Percentiles rank a stretch among this genome's conserved stretches.
phyloP scores from a whole-genome alignment of 2,888 invertebrate genomes.

The Halictus quadricinctus region DNA sequence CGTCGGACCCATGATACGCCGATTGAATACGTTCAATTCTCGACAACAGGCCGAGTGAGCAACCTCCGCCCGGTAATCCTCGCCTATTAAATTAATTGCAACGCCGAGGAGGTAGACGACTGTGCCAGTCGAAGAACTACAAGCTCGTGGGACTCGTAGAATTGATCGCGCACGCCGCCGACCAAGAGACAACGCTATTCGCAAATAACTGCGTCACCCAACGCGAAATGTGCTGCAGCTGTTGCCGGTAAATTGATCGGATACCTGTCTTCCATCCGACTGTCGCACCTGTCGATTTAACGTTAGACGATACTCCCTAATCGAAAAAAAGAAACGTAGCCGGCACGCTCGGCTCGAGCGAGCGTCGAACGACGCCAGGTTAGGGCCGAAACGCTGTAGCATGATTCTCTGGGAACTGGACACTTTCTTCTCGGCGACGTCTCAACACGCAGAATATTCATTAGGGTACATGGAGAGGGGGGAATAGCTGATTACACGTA shows the following conservation, averaged over 20 bases:
- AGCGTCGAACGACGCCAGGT: not conserved
- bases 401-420: not conserved
- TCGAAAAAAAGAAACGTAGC: not conserved
- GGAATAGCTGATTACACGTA: too few relatives aligned
- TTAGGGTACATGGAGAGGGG: too few relatives aligned
- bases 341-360: not conserved
- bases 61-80: constrained; percentile 44
- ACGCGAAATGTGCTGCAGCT: constrained; percentile 71
- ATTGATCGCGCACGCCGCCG: constrained; percentile 42
- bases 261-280: constrained; percentile 59
- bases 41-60: constrained; percentile 28
- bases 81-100: constrained; percentile 70
- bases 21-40: constrained; percentile 47
- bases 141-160: not conserved
- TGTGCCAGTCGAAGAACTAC: not conserved
- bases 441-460: too few relatives aligned
- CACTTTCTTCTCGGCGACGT: not conserved
- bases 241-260: constrained; percentile 76
- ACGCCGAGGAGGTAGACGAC: constrained; percentile 20
- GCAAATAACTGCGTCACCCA: constrained; percentile 64
- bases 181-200: constrained; percentile 60
- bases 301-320: constrained; percentile 18
- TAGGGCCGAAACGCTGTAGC: not conserved
- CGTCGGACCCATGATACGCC: constrained; percentile 60
- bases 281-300: constrained; percentile 58